Conservation (phyloP, 2,888 invertebrate species). For the Podotricha telesiphe region DNA sequence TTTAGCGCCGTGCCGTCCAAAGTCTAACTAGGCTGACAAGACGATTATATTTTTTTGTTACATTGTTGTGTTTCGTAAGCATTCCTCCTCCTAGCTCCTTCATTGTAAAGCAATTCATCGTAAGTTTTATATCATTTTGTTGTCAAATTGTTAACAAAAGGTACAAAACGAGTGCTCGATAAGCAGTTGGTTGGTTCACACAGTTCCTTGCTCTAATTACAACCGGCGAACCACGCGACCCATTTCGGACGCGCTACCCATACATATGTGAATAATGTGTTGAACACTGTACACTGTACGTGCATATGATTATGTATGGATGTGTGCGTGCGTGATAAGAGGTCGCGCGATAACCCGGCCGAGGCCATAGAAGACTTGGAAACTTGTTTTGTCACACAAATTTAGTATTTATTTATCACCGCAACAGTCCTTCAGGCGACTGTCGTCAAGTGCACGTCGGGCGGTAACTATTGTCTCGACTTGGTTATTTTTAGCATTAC, state of each 20-base stretch:
- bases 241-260: constrained; percentile 49
- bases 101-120: neutral
- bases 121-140: neutral
- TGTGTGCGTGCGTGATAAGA: constrained; percentile 49
- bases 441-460: constrained; percentile 36
- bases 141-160: constrained; percentile 26
- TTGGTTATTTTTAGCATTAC: constrained; percentile 23
- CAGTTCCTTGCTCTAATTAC: constrained; percentile 65
- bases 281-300: neutral
- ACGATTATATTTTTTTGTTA: too few species aligned
- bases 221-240: constrained; percentile 57
- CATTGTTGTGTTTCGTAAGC: neutral
- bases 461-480: neutral
- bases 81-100: constrained; percentile 8
- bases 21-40: too few species aligned
- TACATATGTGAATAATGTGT: constrained; percentile 30
- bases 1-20: too few species aligned
- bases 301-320: constrained; percentile 1
- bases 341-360: constrained; percentile 52
- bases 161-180: constrained; percentile 30
- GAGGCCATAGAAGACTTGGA: constrained; percentile 43
- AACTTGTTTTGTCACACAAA: constrained; percentile 17
- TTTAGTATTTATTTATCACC: constrained; percentile 11
- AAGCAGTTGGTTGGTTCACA: constrained; percentile 43
- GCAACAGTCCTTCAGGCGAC: neutral